Evolutionary conservation across 2,797 vertebrate genomes (phyloP).

Genomic region (Allobates femoralis): DNA sequence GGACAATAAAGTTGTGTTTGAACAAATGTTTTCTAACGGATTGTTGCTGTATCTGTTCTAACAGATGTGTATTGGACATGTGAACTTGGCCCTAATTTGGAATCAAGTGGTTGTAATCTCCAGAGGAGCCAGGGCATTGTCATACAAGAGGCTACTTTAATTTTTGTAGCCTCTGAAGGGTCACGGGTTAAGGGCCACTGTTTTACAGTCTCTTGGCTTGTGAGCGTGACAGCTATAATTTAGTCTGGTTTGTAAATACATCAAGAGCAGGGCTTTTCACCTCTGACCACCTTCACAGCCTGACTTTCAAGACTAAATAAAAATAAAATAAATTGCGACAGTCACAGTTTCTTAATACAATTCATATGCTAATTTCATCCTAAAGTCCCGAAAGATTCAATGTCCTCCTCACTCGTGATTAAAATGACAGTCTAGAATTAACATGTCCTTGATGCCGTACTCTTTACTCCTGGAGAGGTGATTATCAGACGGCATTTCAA

Average conservation of each 20-base stretch:
- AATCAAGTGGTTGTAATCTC: too few relatives aligned
- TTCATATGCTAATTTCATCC: constrained; percentile 7
- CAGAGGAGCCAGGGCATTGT: too few relatives aligned
- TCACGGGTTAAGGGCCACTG: neutral
- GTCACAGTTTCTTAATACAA: constrained; percentile 9
- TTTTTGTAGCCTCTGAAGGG: too few relatives aligned
- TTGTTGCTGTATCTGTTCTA: too few relatives aligned
- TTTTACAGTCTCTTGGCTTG: neutral
- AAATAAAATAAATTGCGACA: neutral
- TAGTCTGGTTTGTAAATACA: neutral
- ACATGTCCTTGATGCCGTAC: constrained; percentile 11
- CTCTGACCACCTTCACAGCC: neutral
- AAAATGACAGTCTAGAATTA: constrained; percentile 45
- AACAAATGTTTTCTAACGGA: too few relatives aligned
- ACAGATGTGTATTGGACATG: too few relatives aligned
- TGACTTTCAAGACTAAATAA: constrained; percentile 14
- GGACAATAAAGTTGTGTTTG: too few relatives aligned
- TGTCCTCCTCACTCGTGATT: constrained; percentile 24
- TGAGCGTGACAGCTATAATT: neutral
- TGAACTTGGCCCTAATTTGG: too few relatives aligned
- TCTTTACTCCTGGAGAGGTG: constrained; percentile 31
- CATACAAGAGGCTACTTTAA: too few relatives aligned
- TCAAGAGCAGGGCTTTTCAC: neutral
- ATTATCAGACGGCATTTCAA: constrained; percentile 53
- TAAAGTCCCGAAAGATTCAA: constrained; percentile 13